phyloP scores from a whole-genome alignment of 2,797 vertebrate species.

The Spinus pinus region DNA sequence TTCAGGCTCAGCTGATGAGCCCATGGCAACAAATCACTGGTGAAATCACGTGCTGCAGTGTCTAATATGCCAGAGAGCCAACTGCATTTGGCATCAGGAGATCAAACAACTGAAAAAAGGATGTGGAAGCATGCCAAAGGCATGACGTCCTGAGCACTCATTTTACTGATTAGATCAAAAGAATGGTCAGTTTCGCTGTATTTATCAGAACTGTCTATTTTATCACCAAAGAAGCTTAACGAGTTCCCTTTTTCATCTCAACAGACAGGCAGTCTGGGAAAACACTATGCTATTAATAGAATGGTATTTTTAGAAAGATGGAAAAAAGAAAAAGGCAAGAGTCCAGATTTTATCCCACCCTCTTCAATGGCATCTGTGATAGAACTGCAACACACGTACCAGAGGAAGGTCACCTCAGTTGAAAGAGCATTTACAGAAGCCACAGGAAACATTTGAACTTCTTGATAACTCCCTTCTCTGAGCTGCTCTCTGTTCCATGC shows the following conservation, averaged over 20 bases:
- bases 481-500: background rate
- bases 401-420: background rate
- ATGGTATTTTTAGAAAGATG: background rate
- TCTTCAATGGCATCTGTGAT: background rate
- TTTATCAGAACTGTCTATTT: background rate
- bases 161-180: background rate
- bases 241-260: background rate
- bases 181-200: background rate
- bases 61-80: background rate
- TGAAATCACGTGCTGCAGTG: background rate
- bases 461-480: background rate
- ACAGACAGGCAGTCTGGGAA: background rate
- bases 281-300: background rate
- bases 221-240: background rate
- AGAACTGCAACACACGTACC: background rate
- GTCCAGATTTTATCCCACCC: background rate
- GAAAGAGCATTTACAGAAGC: background rate
- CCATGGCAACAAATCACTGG: background rate
- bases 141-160: background rate
- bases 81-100: background rate
- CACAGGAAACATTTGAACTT: background rate
- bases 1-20: background rate
- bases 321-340: slow-evolving; percentile 1
- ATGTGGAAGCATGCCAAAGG: background rate
- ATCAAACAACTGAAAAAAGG: background rate